Conservation (phyloP, 2,797 vertebrate genomes). For the Peromyscus eremicus region DNA sequence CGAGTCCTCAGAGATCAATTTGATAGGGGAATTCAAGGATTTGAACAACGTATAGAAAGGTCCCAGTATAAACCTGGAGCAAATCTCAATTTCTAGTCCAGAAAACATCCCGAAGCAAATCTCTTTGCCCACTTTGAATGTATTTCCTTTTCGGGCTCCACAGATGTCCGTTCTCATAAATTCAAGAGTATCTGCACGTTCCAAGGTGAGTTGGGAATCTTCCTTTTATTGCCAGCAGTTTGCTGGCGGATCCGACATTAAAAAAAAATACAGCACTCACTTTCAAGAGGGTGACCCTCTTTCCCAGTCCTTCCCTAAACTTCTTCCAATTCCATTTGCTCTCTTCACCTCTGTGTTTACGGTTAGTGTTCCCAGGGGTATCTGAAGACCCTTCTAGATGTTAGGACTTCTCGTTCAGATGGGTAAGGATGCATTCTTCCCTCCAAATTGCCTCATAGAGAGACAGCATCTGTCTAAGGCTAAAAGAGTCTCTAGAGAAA, state of each 20-base stretch:
- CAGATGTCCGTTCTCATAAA: constrained; percentile 76
- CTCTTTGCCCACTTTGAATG: constrained; percentile 24
- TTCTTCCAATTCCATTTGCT: constrained; percentile 1
- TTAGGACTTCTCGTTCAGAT: background rate
- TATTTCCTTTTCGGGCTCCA: constrained; percentile 42
- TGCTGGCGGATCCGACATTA: constrained; percentile 69
- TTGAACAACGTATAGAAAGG: no score
- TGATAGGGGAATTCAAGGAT: background rate
- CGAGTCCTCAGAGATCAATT: no score
- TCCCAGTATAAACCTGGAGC: background rate
- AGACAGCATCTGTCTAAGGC: constrained; percentile 26
- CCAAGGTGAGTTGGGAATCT: constrained; percentile 76
- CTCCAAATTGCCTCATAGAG: background rate
- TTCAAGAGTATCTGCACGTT: constrained; percentile 67
- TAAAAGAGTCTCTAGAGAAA: constrained; percentile 36
- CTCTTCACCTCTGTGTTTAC: constrained; percentile 22
- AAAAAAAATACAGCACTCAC: constrained; percentile 53
- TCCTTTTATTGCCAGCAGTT: constrained; percentile 77
- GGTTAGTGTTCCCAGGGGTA: background rate
- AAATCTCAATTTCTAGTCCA: background rate
- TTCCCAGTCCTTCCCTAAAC: background rate
- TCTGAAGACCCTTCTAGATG: background rate
- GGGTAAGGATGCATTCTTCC: constrained; percentile 26
- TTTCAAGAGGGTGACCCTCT: constrained; percentile 59
- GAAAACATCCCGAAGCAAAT: background rate